These are phyloP conservation scores for Fopius arisanus DNA, from an alignment of 1,140 invertebrate genomes.

Conservation along the genomic window DNA sequence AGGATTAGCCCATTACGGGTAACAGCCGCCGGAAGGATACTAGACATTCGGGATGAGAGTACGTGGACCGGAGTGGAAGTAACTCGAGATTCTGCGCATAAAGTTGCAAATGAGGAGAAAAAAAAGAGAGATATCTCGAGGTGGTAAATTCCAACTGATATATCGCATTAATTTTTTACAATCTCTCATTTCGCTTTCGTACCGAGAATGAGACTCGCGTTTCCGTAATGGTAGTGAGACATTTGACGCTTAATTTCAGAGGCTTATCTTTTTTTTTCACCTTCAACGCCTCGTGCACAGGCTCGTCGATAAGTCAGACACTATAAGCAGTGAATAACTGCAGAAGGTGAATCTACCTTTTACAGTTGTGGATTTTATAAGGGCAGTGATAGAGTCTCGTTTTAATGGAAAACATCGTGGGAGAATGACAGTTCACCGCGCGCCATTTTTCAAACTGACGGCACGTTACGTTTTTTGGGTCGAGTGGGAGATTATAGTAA, in stretches of 20 bases:
- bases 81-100: background rate
- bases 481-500: background rate
- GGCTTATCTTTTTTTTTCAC: background rate
- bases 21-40: slow-evolving; percentile 24
- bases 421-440: slow-evolving; percentile 25
- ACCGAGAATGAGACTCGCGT: background rate
- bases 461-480: slow-evolving; percentile 21
- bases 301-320: background rate
- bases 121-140: background rate
- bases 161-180: background rate
- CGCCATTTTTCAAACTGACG: slow-evolving; percentile 18
- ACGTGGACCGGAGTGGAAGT: slow-evolving; percentile 15
- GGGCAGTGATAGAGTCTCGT: background rate
- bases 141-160: background rate
- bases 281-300: background rate
- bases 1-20: slow-evolving; percentile 37
- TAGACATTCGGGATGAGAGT: slow-evolving; percentile 10
- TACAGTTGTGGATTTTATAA: background rate
- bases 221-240: background rate
- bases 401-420: background rate
- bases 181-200: background rate
- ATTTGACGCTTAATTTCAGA: background rate
- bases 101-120: background rate
- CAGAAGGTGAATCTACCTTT: background rate
- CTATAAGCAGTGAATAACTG: background rate